phyloP scores from a whole-genome alignment of 2,888 invertebrate species.

The Calliphora vomitoria region DNA sequence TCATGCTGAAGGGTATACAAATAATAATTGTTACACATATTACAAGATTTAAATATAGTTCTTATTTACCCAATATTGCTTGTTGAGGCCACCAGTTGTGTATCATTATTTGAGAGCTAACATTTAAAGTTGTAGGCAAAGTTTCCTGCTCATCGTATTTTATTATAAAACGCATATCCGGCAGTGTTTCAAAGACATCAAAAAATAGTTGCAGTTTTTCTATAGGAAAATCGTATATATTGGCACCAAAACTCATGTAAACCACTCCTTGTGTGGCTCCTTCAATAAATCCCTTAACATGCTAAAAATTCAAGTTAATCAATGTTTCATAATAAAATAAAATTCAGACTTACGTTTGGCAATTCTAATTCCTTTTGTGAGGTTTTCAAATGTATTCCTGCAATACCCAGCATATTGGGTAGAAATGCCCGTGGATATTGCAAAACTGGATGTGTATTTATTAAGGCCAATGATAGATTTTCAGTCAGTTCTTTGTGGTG shows the following conservation, averaged over 20 bases:
- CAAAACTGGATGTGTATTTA: conserved; percentile 83
- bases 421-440: conserved; percentile 83
- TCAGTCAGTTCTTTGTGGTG: conserved; percentile 82
- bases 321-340: not conserved
- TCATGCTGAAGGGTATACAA: no score
- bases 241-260: conserved; percentile 85
- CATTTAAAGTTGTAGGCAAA: conserved; percentile 81
- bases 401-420: conserved; percentile 83
- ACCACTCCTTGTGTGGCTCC: conserved; percentile 83
- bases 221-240: conserved; percentile 81
- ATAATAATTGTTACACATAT: not conserved
- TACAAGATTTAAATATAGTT: not conserved
- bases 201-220: conserved; percentile 81
- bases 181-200: conserved; percentile 80
- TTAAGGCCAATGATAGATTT: conserved; percentile 82
- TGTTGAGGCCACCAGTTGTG: conserved; percentile 84
- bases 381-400: conserved; percentile 80
- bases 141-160: conserved; percentile 85
- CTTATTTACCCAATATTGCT: conserved; percentile 81
- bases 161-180: conserved; percentile 84
- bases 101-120: conserved; percentile 78
- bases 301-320: conserved; percentile 73
- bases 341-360: conserved; percentile 77
- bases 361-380: conserved; percentile 71
- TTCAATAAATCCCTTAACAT: conserved; percentile 82